Conservation (phyloP, 2,797 vertebrate genomes). For the Poecilia picta region DNA sequence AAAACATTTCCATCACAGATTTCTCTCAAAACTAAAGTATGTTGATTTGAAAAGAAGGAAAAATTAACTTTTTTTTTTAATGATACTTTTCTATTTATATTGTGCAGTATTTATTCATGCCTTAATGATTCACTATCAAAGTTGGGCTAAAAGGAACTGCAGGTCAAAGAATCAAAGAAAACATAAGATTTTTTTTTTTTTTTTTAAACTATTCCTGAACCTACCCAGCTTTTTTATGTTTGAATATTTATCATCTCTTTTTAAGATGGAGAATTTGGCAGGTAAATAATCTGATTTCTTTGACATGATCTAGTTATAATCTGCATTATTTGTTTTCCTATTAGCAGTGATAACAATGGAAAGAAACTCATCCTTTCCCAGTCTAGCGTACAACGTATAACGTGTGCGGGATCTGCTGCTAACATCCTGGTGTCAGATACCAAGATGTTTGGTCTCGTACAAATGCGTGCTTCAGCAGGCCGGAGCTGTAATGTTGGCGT, state of each 20-base stretch:
- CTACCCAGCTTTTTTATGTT: neutral
- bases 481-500: neutral
- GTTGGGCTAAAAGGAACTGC: neutral
- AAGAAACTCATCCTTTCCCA: neutral
- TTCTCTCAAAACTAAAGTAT: neutral
- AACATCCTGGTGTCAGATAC: slow-evolving; percentile 2
- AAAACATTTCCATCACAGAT: neutral
- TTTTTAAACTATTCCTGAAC: neutral
- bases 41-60: neutral
- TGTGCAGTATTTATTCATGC: neutral
- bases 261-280: neutral
- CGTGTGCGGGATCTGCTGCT: neutral
- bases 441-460: slow-evolving; percentile 1
- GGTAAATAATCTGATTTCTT: neutral
- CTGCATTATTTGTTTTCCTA: neutral
- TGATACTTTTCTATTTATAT: neutral
- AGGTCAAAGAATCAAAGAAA: neutral
- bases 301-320: neutral
- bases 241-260: neutral
- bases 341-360: neutral
- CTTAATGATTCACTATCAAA: neutral
- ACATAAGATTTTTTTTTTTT: neutral
- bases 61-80: neutral
- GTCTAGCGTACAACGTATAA: neutral
- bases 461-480: neutral